These are phyloP conservation scores for Hydriomena furcata DNA, from an alignment of 2,888 invertebrate genomes.

Conservation along the genomic window DNA sequence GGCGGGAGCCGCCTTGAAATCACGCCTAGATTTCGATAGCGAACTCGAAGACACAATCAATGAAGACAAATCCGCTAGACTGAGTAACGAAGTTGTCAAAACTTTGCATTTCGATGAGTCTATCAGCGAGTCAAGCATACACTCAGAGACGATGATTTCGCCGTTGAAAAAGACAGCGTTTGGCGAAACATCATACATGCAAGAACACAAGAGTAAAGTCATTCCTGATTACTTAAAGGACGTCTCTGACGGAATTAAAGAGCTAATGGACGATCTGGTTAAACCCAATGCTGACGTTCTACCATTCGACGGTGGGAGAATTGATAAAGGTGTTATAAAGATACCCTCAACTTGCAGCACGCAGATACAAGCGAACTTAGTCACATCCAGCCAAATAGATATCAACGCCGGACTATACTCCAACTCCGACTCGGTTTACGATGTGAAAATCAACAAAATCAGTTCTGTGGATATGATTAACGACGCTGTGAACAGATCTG, in stretches of 20 bases:
- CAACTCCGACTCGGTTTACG: constrained; percentile 36
- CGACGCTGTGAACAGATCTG: constrained; percentile 25
- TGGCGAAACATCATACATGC: constrained; percentile 54
- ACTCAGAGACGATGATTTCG: constrained; percentile 37
- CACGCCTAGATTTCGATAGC: constrained; percentile 50
- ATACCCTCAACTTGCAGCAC: constrained; percentile 51
- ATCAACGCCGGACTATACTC: constrained; percentile 44
- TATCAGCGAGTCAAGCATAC: constrained; percentile 39
- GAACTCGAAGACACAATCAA: constrained; percentile 43
- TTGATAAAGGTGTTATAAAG: constrained; percentile 29
- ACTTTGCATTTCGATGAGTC: constrained; percentile 68
- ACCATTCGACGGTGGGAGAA: constrained; percentile 43
- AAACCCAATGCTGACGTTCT: constrained; percentile 60
- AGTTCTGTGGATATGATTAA: constrained; percentile 22
- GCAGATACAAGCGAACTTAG: constrained; percentile 63
- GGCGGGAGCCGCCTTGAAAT: constrained; percentile 58
- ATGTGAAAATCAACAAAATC: constrained; percentile 27
- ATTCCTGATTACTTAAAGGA: constrained; percentile 64
- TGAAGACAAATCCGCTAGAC: constrained; percentile 39
- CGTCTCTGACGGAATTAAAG: constrained; percentile 62
- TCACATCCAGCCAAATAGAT: constrained; percentile 68
- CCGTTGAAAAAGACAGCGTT: constrained; percentile 62
- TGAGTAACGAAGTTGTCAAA: constrained; percentile 65
- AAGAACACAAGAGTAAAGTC: constrained; percentile 54
- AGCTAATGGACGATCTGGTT: constrained; percentile 66